A percentile compares a stretch with the other conserved stretches of the same genome.
These are phyloP conservation scores for Phaedon cochleariae DNA, from an alignment of 2,888 invertebrate genomes.

Conservation along the genomic window DNA sequence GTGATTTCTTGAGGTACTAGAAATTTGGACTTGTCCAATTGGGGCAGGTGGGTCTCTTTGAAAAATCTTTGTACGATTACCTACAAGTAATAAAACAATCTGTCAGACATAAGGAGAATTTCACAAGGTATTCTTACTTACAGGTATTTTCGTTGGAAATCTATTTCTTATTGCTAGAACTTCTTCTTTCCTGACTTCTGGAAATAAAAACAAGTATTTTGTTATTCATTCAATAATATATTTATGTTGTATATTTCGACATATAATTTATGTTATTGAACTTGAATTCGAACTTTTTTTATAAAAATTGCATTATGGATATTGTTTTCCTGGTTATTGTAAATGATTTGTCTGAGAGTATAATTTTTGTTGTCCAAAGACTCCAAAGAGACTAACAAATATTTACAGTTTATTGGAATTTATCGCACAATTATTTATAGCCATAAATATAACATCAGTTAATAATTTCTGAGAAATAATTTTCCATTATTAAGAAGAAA, in stretches of 20 bases:
- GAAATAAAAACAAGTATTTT: conserved; percentile 48
- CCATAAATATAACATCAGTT: background rate
- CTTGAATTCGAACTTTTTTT: too few species aligned
- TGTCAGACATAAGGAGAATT: too few species aligned
- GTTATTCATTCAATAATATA: too few species aligned
- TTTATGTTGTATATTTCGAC: background rate
- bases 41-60: conserved; percentile 79
- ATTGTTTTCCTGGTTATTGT: too few species aligned
- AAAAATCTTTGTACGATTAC: conserved; percentile 84
- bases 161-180: conserved; percentile 79
- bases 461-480: background rate
- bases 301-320: too few species aligned
- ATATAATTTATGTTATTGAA: too few species aligned
- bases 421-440: background rate
- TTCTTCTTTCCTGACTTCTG: conserved; percentile 78
- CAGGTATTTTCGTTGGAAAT: conserved; percentile 84
- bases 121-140: conserved; percentile 62
- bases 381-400: background rate
- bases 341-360: background rate
- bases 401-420: background rate
- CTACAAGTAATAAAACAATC: conserved; percentile 67
- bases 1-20: conserved; percentile 89
- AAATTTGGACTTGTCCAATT: conserved; percentile 85
- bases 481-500: background rate
- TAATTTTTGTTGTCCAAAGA: background rate